These are phyloP conservation scores for Motacilla alba DNA, from an alignment of 2,113 vertebrate species.

Conservation along the genomic window DNA sequence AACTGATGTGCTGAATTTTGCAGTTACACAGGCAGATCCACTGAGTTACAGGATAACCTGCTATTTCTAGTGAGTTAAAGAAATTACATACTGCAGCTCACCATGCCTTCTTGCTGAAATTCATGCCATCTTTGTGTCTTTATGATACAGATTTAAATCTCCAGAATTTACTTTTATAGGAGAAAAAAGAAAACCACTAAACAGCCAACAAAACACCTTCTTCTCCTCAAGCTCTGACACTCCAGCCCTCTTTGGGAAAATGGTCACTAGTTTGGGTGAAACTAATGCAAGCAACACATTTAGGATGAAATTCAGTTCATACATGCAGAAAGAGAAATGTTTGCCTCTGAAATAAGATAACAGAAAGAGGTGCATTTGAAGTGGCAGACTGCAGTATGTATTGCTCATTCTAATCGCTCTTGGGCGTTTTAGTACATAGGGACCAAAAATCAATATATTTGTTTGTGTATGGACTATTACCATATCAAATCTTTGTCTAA, in stretches of 20 bases:
- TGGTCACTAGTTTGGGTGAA: neutral
- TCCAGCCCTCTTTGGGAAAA: accelerated
- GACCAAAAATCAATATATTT: neutral
- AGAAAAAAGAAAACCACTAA: neutral
- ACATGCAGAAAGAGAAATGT: neutral
- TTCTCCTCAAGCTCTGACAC: neutral
- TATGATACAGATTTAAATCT: neutral
- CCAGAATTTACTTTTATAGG: neutral
- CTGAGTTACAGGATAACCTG: accelerated
- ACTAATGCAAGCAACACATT: neutral
- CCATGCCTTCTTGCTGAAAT: neutral
- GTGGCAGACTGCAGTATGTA: neutral
- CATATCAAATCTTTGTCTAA: neutral
- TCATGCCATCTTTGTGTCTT: neutral
- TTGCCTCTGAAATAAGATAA: neutral
- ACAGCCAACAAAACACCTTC: neutral
- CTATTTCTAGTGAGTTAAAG: neutral
- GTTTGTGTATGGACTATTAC: neutral
- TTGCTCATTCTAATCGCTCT: neutral
- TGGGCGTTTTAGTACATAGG: neutral
- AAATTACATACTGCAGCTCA: neutral
- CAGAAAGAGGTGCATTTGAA: neutral
- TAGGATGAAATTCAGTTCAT: neutral
- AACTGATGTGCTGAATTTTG: neutral
- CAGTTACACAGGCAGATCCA: neutral